Base-by-base conservation (phyloP, 2,113 vertebrate species). In the Cynopterus brachyotis region DNA sequence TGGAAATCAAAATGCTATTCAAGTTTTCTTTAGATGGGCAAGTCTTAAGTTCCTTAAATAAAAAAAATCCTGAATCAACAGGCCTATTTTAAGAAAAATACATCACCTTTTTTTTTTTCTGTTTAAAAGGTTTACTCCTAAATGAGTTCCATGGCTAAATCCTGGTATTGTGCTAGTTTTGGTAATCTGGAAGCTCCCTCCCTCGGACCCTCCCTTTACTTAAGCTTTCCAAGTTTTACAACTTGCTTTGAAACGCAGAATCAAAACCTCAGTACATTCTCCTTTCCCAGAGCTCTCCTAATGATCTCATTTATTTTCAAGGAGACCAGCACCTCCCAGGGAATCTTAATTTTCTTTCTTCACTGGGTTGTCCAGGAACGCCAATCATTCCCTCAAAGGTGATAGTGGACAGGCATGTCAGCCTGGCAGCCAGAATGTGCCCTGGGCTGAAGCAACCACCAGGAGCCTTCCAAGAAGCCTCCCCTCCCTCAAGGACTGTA, bases 1-100 rank as follows among this genome's bases (percentile, higher is more conserved):
- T 95, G 69, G 53, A 84, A 86, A 97, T 72, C 15, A 95, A 94
- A 94, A 92, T 92, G 73, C 22, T 75, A 62, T 59, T 89, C 53
- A 67, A 37, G 30, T 78, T 96, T 92, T 75, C 30, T 78, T 75
- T 95, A 78, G 30, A 20, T 20, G 59, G 24, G 24, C 20, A 50
- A 28, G 45, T 86, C 83, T 86, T 82, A 50, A 32, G 5, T 79
- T 73, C 20, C 57, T 32, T 59, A 59, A 42, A 72, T 20, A 13
- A 45, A 26, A 57, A 45, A n/a, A 8, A 37, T 50, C 15, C 28
- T 37, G 50, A 89, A 94, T 40, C 24, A 82, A 78, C n/a, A 89
- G 30, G 1, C 30, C 37, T 94, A 16, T 50, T 50, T 79, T 72
- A 83, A 82, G 73, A 95, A 90, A 89, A 91, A 69, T 1, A 75